A percentile compares a stretch with the other conserved stretches of the same genome.
phyloP scores from a whole-genome alignment of 2,888 invertebrate species.

The Dysmachus trigonus region DNA sequence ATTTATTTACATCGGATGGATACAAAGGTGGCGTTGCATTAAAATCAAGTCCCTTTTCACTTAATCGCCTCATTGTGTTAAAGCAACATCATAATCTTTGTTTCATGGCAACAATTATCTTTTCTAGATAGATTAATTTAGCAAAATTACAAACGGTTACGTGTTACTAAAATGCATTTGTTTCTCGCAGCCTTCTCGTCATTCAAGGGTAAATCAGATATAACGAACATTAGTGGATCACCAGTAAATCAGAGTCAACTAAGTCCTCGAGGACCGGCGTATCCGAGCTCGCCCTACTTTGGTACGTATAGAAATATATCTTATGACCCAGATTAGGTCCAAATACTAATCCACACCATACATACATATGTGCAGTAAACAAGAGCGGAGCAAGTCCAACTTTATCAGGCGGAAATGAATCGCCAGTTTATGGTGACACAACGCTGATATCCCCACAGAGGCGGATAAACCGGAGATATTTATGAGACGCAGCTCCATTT shows the following conservation, averaged over 20 bases:
- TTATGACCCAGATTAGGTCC: conserved; percentile 25
- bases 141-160: background rate
- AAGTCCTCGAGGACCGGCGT: conserved; percentile 45
- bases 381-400: conserved; percentile 53
- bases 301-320: conserved; percentile 23
- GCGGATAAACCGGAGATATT: conserved; percentile 57
- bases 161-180: background rate
- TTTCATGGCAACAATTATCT: background rate
- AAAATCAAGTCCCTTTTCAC: background rate
- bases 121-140: background rate
- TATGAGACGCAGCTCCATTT: conserved; percentile 51
- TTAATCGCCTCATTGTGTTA: background rate
- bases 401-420: conserved; percentile 57
- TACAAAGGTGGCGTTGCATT: background rate
- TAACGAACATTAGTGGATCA: conserved; percentile 46
- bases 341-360: conserved; percentile 19
- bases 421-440: conserved; percentile 59
- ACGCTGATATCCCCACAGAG: conserved; percentile 57
- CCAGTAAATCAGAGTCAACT: conserved; percentile 46
- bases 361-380: conserved; percentile 48
- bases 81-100: background rate
- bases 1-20: no score
- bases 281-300: conserved; percentile 47
- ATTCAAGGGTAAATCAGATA: conserved; percentile 49
- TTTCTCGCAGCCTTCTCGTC: conserved; percentile 52